Base-by-base conservation (phyloP, 1,140 invertebrate species). In the Philotrypesis tridentata region DNA sequence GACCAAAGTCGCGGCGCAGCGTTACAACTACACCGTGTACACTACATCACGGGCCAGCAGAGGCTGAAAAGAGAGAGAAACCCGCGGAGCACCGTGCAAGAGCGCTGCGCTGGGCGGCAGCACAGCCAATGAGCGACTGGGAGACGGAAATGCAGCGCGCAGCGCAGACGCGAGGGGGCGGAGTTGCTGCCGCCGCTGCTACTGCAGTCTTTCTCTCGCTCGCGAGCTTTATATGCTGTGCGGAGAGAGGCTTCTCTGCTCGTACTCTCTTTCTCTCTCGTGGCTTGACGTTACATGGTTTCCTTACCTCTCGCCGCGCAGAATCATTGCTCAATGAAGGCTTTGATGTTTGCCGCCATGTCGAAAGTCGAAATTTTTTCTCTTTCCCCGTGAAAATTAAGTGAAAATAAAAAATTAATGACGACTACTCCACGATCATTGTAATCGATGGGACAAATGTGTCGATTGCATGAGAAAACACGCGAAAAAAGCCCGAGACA, bases 111-210 rank as follows among this genome's bases (percentile, higher is more conserved):
- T 60, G 29, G 48, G 48, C 72, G 40, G 25, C 25, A 29, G 71
- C 3, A 27, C 31, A 29, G 14, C 17, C 11, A 60, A 73, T 60
- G 61, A 55, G 14, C 25, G 43, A 8, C 23, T n/a, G 43, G 25
- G 71, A 48, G 27, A 55, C 23, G 40, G 71, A 78, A 79, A n/a
- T 72, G 77, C 68, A 79, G 23, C 43, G 40, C 33, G 74, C 21
- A 14, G 70, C 70, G 70, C 79, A 80, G 55, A 48, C 70, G 79
- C 79, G 33, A 65, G 27, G 68, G 70, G 55, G 70, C 70, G 79
- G 70, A 80, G 70, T 73, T 80, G 55, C 37, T 68, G 25, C 37
- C 70, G 79, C 55, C 73, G 70, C 63, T 80, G 55, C 37, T 68
- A 17, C 37, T 12, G 8, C 33, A 61, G 23, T 65, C 63, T 55